Base-by-base conservation (phyloP, 53 echinoderm and acorn worm genomes). In the Patiria pectinifera region DNA sequence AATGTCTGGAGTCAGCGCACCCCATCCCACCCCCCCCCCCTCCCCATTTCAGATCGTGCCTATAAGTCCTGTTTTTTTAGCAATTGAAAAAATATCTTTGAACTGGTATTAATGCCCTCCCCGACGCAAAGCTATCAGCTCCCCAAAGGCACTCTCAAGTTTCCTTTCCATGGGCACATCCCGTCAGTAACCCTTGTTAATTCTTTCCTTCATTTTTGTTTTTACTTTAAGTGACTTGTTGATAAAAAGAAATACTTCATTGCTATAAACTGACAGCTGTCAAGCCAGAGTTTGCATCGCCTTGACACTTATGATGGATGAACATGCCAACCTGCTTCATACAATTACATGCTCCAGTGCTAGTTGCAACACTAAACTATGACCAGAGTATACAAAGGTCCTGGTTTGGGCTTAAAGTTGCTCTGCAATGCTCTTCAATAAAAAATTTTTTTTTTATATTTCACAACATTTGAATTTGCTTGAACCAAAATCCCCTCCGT, bases 121-220 rank as follows among this genome's bases (percentile, higher is more conserved):
- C 66, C 19, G 4, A 66, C 10, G 66, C 66, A 18, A 15, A 66
- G 66, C 66, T 15, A 18, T 18, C 66, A 18, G 66, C 66, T 66
- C 0, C 19, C 10, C 14, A 16, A 66, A 18, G 6, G 53, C 5
- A 8, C 53, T 53, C 13, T 66, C 66, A 66, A 6, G 4, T 66
- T 66, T 66, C 66, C 0, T 66, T 18, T 15, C 15, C 19, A 18
- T 66, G 14, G 66, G 10, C 66, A 6, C 66, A 66, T 66, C 15
- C 66, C 3, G 3, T 53, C 83, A 83, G 35, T 58, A 18, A 18
- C 15, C 53, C 53, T 53, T 53, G 53, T 53, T 53, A 5, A 8
- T 45, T 43, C 19, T 83, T 35, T 71, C 91, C 70, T 75, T 83
- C 48, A 24, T 59, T 59, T 83, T 45, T 48, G 10, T 46, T 83